Conservation (phyloP, 53 echinoderm and acorn worm species). For the Echinarachnius parma region DNA sequence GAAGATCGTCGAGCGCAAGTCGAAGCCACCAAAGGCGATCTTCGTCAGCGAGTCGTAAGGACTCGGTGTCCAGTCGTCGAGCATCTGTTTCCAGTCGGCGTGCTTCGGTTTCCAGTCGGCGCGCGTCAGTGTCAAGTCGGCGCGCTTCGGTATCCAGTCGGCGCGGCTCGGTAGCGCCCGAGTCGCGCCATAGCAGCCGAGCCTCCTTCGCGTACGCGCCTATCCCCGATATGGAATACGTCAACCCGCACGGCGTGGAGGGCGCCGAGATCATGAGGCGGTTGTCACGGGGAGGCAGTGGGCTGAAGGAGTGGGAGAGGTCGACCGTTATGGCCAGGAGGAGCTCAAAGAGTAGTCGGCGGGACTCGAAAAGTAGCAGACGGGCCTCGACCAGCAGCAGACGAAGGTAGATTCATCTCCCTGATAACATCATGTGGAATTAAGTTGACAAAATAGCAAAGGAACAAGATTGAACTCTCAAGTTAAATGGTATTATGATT, state of each 20-base stretch:
- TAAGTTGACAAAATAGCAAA: too few species aligned
- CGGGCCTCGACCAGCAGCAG: constrained; percentile 6
- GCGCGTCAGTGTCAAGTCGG: constrained; percentile 8
- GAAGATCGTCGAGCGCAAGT: constrained; percentile 6
- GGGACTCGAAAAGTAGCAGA: constrained; percentile 7
- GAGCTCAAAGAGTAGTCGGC: background rate
- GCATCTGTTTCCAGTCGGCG: constrained; percentile 7
- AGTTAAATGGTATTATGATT: too few species aligned
- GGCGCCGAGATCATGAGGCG: constrained; percentile 20
- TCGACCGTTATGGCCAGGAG: constrained; percentile 17
- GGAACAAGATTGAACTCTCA: too few species aligned
- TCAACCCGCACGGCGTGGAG: constrained; percentile 26
- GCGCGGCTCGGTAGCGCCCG: constrained; percentile 3
- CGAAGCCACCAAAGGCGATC: background rate
- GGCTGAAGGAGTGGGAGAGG: constrained; percentile 24
- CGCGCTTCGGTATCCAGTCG: constrained; percentile 28
- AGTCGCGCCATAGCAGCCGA: background rate
- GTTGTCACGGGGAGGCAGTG: background rate
- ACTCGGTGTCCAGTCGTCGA: constrained; percentile 23
- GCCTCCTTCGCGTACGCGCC: background rate
- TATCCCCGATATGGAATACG: background rate
- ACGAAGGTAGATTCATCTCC: too few species aligned
- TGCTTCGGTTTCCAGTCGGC: constrained; percentile 22
- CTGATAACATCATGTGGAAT: too few species aligned
- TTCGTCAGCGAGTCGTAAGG: background rate